phyloP scores from a whole-genome alignment of 2,888 invertebrate genomes.

The Melolontha melolontha region DNA sequence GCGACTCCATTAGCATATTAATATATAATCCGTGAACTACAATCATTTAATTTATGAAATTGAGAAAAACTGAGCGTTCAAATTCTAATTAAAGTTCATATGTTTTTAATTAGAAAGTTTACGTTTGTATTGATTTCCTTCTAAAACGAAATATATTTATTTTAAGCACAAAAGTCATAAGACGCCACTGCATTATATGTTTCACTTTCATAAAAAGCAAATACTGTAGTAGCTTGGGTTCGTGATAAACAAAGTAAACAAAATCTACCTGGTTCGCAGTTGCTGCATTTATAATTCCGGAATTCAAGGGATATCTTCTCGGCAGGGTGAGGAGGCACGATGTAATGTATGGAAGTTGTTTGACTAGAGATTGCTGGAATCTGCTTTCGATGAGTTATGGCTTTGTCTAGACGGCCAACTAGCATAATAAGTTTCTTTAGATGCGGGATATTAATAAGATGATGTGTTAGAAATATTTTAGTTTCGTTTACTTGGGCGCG shows the following conservation, averaged over 20 bases:
- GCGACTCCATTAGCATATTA: no score
- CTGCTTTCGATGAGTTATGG: conserved; percentile 31
- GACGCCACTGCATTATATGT: no score
- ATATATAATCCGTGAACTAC: no score
- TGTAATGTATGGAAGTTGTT: conserved; percentile 8
- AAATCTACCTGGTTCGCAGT: conserved; percentile 38
- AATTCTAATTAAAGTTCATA: no score
- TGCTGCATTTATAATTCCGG: conserved; percentile 33
- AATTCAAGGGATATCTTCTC: conserved; percentile 21
- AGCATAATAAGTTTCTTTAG: conserved; percentile 19
- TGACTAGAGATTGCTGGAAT: conserved; percentile 17
- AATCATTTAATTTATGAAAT: no score
- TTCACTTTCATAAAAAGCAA: conserved; percentile 6
- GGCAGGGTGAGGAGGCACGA: conserved; percentile 4
- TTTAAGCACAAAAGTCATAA: no score
- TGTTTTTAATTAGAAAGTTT: no score
- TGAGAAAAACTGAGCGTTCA: no score
- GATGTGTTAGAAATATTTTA: conserved; percentile 24
- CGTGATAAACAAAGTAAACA: conserved; percentile 32
- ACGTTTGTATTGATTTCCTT: no score
- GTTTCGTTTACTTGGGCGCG: conserved; percentile 19
- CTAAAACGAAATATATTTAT: no score
- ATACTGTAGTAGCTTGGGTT: conserved; percentile 18
- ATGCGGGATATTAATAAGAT: conserved; percentile 33
- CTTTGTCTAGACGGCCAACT: conserved; percentile 31